Evolutionary conservation across 1,140 invertebrate genomes (phyloP).

Genomic region (Cotesia typhae): DNA sequence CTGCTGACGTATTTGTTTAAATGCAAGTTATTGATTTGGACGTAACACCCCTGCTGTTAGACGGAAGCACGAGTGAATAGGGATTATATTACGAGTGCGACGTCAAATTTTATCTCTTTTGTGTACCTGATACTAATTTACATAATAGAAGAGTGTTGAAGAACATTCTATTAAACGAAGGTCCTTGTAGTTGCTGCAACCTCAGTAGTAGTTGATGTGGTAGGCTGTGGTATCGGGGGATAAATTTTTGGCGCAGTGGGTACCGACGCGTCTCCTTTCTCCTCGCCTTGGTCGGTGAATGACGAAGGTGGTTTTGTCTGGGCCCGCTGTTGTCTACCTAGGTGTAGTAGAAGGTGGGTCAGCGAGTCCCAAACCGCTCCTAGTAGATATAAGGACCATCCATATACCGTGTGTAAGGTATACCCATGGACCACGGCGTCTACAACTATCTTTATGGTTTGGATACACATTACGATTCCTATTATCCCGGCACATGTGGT

Average conservation of each 20-base stretch:
- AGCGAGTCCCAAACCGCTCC: constrained; percentile 36
- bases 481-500: constrained; percentile 35
- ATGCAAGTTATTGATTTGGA: not conserved
- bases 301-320: too few species aligned
- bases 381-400: constrained; percentile 34
- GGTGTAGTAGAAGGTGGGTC: constrained; percentile 25
- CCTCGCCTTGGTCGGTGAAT: not conserved
- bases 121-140: too few species aligned
- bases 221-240: too few species aligned
- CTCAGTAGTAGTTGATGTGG: too few species aligned
- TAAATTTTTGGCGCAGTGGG: too few species aligned
- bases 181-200: too few species aligned
- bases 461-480: constrained; percentile 28
- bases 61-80: not conserved
- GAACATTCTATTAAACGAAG: too few species aligned
- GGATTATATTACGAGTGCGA: not conserved
- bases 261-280: too few species aligned
- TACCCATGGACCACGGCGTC: constrained; percentile 34
- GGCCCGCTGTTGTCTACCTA: not conserved
- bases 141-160: too few species aligned
- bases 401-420: constrained; percentile 32
- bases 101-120: too few species aligned
- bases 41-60: constrained; percentile 2
- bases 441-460: constrained; percentile 26
- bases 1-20: too few species aligned